Evolutionary conservation across 1,140 invertebrate species (phyloP), one percentile per base, ranked within the genome.

Genomic region (Drosophila ficusphila): DNA sequence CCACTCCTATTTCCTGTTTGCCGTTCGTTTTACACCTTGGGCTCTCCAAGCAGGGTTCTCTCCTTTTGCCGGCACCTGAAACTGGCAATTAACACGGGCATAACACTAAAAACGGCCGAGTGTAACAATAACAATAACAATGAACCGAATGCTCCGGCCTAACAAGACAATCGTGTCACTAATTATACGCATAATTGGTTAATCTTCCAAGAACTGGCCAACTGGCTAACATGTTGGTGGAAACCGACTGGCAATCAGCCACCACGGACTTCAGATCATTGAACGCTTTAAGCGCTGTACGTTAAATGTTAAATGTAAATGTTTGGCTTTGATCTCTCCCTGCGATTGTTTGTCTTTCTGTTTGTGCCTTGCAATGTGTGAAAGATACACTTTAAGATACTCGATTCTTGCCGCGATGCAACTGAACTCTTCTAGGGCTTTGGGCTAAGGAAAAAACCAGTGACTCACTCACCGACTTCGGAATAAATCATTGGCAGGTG

Each of bases 111-210:
- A 48, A 25, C 14, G 54, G 3, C 51, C 21, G n/a, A n/a, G 38
- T 53, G 23, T 38, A 53, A 78, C 70, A 64, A 72, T 54, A 79
- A 82, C 57, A 60, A 57, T 48, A 64, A 47, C 58, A 42, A 71
- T 72, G 68, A 51, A 71, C n/a, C n/a, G n/a, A 60, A 61, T 72
- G 27, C 38, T 11, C 31, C 46, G 38, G 31, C 23, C 76, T 58
- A 85, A 85, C 71, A 76, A 85, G 79, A 88, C 78, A 88, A 88
- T 89, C 83, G 82, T 89, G 83, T 82, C 83, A 89, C 83, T 88
- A 89, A 88, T 88, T 88, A 88, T 71, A 89, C 83, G 82, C 82
- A 88, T 88, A 88, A 88, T 88, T 88, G 78, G 83, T 88, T 88
- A 82, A 88, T 82, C 69, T 88, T 89, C 82, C 70, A 56, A 89